phyloP scores from a whole-genome alignment of 2,888 invertebrate genomes.

The Apodemia zela region DNA sequence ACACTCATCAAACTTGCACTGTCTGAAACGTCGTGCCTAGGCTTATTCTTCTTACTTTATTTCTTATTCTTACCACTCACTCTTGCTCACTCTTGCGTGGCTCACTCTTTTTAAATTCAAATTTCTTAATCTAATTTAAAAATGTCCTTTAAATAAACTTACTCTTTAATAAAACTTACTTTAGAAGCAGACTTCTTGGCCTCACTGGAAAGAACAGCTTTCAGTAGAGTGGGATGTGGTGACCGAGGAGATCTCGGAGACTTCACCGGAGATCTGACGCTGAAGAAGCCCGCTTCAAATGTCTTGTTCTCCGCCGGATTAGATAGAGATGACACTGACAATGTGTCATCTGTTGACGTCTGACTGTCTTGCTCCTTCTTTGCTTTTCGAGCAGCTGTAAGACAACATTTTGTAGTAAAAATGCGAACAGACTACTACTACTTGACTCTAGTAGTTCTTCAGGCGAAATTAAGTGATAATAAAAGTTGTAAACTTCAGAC shows the following conservation, averaged over 20 bases:
- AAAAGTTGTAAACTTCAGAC: too few relatives aligned
- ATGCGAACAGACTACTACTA: not conserved
- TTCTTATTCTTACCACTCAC: too few relatives aligned
- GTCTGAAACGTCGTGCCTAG: too few relatives aligned
- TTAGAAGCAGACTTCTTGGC: conserved; percentile 59
- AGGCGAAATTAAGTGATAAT: too few relatives aligned
- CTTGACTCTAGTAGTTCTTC: too few relatives aligned
- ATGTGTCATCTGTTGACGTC: not conserved
- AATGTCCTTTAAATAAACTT: too few relatives aligned
- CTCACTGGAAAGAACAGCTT: conserved; percentile 62
- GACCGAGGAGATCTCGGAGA: conserved; percentile 31
- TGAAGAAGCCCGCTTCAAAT: conserved; percentile 72
- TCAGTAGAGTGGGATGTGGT: conserved; percentile 41
- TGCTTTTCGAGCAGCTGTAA: conserved; percentile 60
- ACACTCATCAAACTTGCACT: too few relatives aligned
- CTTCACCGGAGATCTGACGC: conserved; percentile 61
- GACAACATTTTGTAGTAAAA: conserved; percentile 12
- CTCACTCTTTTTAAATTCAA: too few relatives aligned
- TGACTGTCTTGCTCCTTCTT: conserved; percentile 43
- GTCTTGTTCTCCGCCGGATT: conserved; percentile 41
- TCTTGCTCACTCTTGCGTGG: too few relatives aligned
- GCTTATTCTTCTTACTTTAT: too few relatives aligned
- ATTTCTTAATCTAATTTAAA: too few relatives aligned
- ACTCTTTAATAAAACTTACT: conserved; percentile 40
- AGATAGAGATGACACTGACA: not conserved